Base-by-base conservation (phyloP, 2,113 vertebrate species). In the Mola mola region DNA sequence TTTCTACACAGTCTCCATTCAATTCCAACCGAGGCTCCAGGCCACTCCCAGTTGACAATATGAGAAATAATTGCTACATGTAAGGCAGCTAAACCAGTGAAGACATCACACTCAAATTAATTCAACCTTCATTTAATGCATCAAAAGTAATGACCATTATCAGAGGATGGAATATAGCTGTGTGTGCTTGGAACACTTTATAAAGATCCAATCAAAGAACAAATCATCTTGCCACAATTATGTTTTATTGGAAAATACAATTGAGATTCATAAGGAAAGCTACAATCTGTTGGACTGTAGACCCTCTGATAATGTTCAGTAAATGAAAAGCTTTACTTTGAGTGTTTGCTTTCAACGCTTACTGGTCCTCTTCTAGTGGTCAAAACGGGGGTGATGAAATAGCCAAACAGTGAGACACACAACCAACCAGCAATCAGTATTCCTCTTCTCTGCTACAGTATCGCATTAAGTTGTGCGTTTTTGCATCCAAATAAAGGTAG, bases 401-500 rank as follows among this genome's bases (percentile, higher is more conserved):
- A 68, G 60, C 49, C 64, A 75, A 74, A 69, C 58, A 72, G 75
- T 68, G 46, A 66, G 55, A 81, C 64, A 69, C 67, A 72, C 78
- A 83, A 83, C 49, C 69, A 80, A 87, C 85, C 89, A 88, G 87
- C 87, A 88, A 75, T 75, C 81, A 89, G 83, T 86, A 82, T 87
- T 87, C 58, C 79, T 79, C 75, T 78, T 67, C 77, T 84, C 82
- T 84, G 83, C 86, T 85, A 84, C 73, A 85, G 86, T 88, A 85
- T 79, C 22, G 88, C 88, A 89, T 90, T 91, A 72, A 86, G 81
- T 90, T 89, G 86, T 88, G 83, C 77, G 81, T 83, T 89, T 91
- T 90, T 90, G 88, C 88, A 90, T 90, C 88, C 75, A 86, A 92
- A 92, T 92, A 90, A 91, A 90, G 76, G 78, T 87, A 82, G 85